Evolutionary conservation across 2,797 vertebrate species (phyloP), one percentile per base, ranked within the genome.

Genomic region (Arctocebus calabarensis): DNA sequence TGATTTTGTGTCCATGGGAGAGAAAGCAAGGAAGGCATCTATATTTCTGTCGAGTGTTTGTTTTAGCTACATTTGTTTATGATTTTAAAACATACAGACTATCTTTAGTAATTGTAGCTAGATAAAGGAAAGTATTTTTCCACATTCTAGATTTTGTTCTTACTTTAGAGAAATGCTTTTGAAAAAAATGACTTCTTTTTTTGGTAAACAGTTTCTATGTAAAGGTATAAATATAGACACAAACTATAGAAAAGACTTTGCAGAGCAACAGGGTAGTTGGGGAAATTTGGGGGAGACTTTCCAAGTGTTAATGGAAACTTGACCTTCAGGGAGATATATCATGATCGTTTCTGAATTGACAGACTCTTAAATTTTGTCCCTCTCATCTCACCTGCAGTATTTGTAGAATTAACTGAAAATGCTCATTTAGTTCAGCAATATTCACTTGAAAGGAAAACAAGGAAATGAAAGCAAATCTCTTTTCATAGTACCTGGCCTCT

Each of bases 31-130:
- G 64, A 71, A 17, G 52, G 10, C 20, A 88, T 45, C 27, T 84
- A 32, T 29, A 88, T 88, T 91, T 93, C 96, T 88, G 27, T 71
- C 55, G 29, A 64, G 48, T 87, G 92, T 92, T 95, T 88, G n/a
- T 66, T 86, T 87, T 83, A 86, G 78, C 68, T 71, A 71, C n/a
- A 87, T 96, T 77, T 74, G 73, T 88, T 90, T 52, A 81, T 92
- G 43, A 84, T 94, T 96, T 96, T 89, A 88, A 95, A 87, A 75
- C 66, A 79, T 74, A 68, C 20, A 81, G 27, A 66, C 74, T 73
- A 13, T 84, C 23, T 40, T 78, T 92, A 95, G 83, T 94, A 64
- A 85, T 37, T 87, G 29, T 82, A 90, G 61, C n/a, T 43, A 94
- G 32, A 79, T 81, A 74, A 13, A 90, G 57, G 48, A 82, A 81